Evolutionary conservation across 2,113 vertebrate species (phyloP).

Genomic region (Chascanopsetta lugubris): DNA sequence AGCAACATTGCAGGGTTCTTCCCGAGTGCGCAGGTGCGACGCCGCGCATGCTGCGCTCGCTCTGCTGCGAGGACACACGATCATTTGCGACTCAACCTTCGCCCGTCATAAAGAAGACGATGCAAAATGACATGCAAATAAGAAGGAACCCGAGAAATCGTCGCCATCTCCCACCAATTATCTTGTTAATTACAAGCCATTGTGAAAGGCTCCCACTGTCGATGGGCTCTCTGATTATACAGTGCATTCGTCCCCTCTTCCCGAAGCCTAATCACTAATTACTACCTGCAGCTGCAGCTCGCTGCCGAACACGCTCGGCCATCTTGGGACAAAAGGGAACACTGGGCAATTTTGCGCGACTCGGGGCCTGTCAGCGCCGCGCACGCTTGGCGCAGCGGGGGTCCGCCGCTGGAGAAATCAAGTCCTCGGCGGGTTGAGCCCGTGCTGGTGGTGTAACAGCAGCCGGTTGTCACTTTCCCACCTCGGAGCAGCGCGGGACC

Average conservation of each 20-base stretch:
- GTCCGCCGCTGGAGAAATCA: conserved; percentile 1
- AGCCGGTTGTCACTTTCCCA: conserved; percentile 17
- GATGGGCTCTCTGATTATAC: conserved; percentile 82
- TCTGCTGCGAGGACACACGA: conserved; percentile 45
- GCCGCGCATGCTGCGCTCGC: conserved; percentile 2
- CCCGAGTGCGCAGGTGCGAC: too few relatives aligned
- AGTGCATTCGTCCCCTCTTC: conserved; percentile 80
- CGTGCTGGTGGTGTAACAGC: background rate
- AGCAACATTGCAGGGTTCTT: too few relatives aligned
- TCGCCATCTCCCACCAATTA: conserved; percentile 83
- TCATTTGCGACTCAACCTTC: conserved; percentile 70
- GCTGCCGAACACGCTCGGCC: conserved; percentile 47
- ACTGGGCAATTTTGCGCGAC: conserved; percentile 33
- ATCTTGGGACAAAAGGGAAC: conserved; percentile 61
- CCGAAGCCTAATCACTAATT: conserved; percentile 84
- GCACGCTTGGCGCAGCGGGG: conserved; percentile 11
- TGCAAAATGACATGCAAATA: conserved; percentile 77
- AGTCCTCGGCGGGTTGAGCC: background rate
- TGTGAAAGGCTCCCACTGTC: conserved; percentile 80
- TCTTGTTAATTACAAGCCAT: conserved; percentile 85
- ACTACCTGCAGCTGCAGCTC: conserved; percentile 84
- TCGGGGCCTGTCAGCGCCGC: conserved; percentile 18
- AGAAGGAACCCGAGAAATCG: conserved; percentile 77
- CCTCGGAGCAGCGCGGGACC: too few relatives aligned
- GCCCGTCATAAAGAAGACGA: conserved; percentile 66